phyloP scores from a whole-genome alignment of 2,797 vertebrate genomes.

The Sciurus carolinensis region DNA sequence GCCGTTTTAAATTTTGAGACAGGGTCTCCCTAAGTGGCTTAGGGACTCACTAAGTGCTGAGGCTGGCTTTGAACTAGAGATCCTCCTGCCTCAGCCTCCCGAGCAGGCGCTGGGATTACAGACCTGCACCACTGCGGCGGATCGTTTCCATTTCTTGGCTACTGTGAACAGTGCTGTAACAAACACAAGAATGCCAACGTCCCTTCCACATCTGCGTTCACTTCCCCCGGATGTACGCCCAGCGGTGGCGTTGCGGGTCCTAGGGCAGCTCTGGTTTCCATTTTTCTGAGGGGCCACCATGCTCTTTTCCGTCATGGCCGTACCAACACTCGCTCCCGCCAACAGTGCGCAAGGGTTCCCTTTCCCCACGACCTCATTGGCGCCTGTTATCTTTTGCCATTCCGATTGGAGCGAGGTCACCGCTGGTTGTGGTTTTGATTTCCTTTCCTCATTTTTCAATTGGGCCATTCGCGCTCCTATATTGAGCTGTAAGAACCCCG shows the following conservation, averaged over 20 bases:
- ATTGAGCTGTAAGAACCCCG: constrained; percentile 7
- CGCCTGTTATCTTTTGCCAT: not conserved
- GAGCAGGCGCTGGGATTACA: too few relatives aligned
- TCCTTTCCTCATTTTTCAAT: constrained; percentile 23
- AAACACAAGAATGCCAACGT: too few relatives aligned
- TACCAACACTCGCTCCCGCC: too few relatives aligned
- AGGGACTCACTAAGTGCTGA: too few relatives aligned
- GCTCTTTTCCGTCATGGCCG: not conserved
- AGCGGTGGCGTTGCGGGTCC: not conserved
- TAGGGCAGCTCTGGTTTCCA: not conserved
- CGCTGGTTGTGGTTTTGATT: not conserved
- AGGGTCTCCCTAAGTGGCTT: not conserved
- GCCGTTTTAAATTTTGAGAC: not conserved
- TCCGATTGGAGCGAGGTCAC: not conserved
- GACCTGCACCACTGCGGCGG: accelerated
- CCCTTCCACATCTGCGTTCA: not conserved
- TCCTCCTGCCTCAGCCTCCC: too few relatives aligned
- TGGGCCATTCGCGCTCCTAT: constrained; percentile 1
- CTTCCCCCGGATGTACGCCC: not conserved
- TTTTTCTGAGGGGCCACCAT: not conserved
- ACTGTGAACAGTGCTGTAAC: not conserved
- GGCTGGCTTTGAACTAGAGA: too few relatives aligned
- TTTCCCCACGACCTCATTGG: not conserved
- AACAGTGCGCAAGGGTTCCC: too few relatives aligned
- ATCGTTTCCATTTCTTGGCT: not conserved